phyloP scores from a whole-genome alignment of 2,888 invertebrate genomes.

The Mesorhabditis spiculigera region DNA sequence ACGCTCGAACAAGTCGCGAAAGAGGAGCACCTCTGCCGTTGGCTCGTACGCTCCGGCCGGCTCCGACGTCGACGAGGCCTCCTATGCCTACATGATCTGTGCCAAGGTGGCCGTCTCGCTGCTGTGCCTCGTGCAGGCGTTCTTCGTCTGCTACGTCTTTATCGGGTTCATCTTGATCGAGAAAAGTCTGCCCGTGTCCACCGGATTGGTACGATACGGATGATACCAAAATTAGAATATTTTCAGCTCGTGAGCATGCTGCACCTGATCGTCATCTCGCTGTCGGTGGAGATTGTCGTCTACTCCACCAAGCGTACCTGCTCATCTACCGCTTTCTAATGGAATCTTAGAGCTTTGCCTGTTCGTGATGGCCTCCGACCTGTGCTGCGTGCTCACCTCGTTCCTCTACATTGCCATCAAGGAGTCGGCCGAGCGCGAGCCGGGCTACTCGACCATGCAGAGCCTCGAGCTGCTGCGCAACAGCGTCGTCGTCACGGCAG shows the following conservation, averaged over 20 bases:
- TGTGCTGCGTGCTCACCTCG: neutral
- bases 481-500: neutral
- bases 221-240: neutral
- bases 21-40: too few species aligned
- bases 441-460: too few species aligned
- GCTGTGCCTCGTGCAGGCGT: neutral
- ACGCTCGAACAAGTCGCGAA: too few species aligned
- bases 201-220: neutral
- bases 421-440: neutral
- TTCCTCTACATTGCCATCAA: neutral
- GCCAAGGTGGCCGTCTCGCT: neutral
- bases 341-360: neutral
- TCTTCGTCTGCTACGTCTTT: neutral
- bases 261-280: neutral
- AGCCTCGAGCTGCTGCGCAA: neutral
- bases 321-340: neutral
- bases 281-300: neutral
- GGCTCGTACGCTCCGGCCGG: too few species aligned
- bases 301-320: neutral
- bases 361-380: neutral
- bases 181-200: neutral
- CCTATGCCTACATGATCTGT: neutral
- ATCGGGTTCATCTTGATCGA: neutral
- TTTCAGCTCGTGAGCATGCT: neutral
- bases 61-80: too few species aligned